Conservation (phyloP, 2,797 vertebrate genomes). For the Mareca strepera region DNA sequence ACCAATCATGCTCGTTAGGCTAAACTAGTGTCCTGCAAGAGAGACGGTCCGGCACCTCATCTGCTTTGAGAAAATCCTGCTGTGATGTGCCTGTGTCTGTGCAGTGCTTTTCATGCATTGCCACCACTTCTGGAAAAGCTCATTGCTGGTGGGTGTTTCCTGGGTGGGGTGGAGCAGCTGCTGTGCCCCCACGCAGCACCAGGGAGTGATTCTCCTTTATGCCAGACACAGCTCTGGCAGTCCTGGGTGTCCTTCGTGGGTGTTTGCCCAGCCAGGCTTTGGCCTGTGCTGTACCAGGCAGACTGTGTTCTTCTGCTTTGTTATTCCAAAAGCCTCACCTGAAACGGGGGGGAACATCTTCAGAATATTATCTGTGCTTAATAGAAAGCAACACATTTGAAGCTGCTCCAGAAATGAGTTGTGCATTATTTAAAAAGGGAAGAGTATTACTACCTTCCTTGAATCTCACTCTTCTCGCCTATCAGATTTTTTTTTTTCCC, state of each 20-base stretch:
- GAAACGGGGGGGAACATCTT: background rate
- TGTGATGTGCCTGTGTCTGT: background rate
- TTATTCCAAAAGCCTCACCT: background rate
- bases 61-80: background rate
- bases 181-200: background rate
- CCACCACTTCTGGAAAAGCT: background rate
- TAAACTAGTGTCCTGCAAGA: background rate
- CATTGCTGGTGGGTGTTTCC: rapidly evolving
- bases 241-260: background rate
- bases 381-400: conserved; percentile 46
- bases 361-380: background rate
- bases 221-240: background rate
- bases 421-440: conserved; percentile 60
- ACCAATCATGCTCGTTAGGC: background rate
- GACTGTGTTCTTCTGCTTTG: background rate
- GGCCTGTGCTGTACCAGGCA: rapidly evolving
- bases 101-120: background rate
- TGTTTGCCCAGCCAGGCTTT: background rate
- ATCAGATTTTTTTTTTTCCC: background rate
- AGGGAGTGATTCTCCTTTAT: background rate
- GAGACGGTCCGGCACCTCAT: rapidly evolving
- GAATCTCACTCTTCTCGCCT: conserved; percentile 1
- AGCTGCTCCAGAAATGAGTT: conserved; percentile 54
- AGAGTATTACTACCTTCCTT: background rate
- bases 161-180: background rate